These are phyloP conservation scores for Sipha flava DNA, from an alignment of 1,140 invertebrate species.

Conservation along the genomic window DNA sequence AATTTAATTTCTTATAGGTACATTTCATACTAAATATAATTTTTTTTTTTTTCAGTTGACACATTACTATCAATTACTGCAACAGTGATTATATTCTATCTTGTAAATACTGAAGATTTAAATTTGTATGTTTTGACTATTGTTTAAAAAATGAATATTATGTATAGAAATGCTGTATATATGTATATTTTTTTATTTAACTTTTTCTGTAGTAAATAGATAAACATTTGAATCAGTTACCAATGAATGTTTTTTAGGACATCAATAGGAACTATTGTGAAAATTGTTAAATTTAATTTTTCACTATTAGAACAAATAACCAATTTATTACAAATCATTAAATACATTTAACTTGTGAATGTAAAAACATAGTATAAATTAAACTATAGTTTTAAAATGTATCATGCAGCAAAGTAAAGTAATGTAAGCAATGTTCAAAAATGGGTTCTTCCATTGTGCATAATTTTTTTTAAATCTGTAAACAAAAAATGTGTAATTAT, in stretches of 20 bases:
- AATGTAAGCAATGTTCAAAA: conserved; percentile 3
- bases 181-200: conserved; percentile 28
- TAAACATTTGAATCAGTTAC: conserved; percentile 28
- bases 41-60: not conserved
- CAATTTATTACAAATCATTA: conserved; percentile 4
- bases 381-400: conserved; percentile 5
- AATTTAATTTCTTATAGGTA: no score
- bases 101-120: not conserved
- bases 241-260: conserved; percentile 21
- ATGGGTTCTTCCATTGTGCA: conserved; percentile 29
- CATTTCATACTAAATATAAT: no score
- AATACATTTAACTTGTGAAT: not conserved
- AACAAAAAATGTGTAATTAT: conserved; percentile 27
- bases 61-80: not conserved
- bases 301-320: conserved; percentile 25
- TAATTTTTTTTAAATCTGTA: not conserved
- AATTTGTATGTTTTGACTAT: not conserved
- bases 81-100: not conserved
- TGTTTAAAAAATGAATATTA: not conserved
- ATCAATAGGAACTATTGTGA: conserved; percentile 29
- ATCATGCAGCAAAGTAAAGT: not conserved
- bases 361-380: not conserved
- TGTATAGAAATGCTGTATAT: conserved; percentile 23
- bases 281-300: conserved; percentile 20
- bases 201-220: conserved; percentile 5